phyloP scores from a whole-genome alignment of 2,113 vertebrate species.

The Pteruthius melanotis region DNA sequence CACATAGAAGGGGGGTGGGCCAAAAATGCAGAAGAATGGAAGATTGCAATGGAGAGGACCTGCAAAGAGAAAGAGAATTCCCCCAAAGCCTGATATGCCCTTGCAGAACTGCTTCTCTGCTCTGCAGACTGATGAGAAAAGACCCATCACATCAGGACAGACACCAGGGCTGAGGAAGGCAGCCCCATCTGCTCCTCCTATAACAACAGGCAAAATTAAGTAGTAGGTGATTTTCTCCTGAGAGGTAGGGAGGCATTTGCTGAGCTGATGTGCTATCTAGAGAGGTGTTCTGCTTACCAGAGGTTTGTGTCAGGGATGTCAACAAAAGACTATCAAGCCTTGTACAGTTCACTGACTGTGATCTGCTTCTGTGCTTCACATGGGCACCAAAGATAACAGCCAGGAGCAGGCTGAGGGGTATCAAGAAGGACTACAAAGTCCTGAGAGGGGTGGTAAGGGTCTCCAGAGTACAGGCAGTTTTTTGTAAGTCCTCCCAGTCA shows the following conservation, averaged over 20 bases:
- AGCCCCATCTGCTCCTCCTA: neutral
- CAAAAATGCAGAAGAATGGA: neutral
- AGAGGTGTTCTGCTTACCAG: neutral
- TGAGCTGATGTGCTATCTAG: neutral
- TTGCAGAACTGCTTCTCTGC: neutral
- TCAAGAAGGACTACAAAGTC: neutral
- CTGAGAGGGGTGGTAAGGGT: neutral
- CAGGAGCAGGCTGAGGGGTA: neutral
- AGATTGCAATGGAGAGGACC: neutral
- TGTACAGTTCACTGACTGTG: neutral
- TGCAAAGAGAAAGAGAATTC: neutral
- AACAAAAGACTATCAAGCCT: neutral
- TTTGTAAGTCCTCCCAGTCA: neutral
- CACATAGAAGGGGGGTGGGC: accelerated
- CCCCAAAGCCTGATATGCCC: neutral
- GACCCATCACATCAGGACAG: neutral
- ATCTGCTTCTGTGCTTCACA: neutral
- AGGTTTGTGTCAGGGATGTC: neutral
- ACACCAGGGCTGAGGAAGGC: neutral
- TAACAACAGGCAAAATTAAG: neutral
- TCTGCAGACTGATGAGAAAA: neutral
- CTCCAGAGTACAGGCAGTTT: neutral
- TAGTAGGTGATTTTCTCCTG: neutral
- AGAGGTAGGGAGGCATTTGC: neutral
- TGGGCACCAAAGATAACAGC: too few species aligned